Evolutionary conservation across 2,888 invertebrate species (phyloP).

Genomic region (Phortica okadai): DNA sequence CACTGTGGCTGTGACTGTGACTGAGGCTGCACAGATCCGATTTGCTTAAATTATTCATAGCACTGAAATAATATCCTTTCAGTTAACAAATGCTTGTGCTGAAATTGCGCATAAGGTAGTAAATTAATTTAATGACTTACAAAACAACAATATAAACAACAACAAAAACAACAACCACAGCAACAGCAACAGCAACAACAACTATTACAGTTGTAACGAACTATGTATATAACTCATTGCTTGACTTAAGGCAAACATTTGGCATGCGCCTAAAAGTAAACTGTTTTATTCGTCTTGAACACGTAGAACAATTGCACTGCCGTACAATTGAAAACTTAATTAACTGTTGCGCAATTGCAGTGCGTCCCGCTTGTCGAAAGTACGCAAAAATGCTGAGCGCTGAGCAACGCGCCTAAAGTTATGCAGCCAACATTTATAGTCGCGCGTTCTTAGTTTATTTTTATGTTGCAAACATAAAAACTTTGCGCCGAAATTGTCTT

Average conservation of each 20-base stretch:
- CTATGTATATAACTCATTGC: conserved; percentile 13
- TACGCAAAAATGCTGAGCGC: not conserved
- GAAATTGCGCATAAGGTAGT: conserved; percentile 53
- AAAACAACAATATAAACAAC: conserved; percentile 7
- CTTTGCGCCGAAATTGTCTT: not conserved
- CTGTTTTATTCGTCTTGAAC: not conserved
- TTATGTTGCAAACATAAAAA: not conserved
- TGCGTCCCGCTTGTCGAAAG: not conserved
- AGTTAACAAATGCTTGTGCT: conserved; percentile 37
- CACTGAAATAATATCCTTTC: conserved; percentile 53
- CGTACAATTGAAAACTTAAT: conserved; percentile 49
- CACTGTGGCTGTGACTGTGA: not conserved
- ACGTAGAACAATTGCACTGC: not conserved
- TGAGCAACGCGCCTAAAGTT: not conserved
- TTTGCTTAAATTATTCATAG: conserved; percentile 75
- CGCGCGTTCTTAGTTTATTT: conserved; percentile 9
- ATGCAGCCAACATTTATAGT: conserved; percentile 17
- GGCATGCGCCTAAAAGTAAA: not conserved
- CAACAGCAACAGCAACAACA: not conserved
- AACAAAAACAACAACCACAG: not conserved
- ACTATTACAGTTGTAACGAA: not conserved
- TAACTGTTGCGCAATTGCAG: conserved; percentile 42
- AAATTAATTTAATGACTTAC: conserved; percentile 71
- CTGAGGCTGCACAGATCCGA: conserved; percentile 53
- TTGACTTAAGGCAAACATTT: not conserved